Evolutionary conservation across 1,140 invertebrate species (phyloP), one percentile per base, ranked within the genome.

Genomic region (Sitodiplosis mosellana): DNA sequence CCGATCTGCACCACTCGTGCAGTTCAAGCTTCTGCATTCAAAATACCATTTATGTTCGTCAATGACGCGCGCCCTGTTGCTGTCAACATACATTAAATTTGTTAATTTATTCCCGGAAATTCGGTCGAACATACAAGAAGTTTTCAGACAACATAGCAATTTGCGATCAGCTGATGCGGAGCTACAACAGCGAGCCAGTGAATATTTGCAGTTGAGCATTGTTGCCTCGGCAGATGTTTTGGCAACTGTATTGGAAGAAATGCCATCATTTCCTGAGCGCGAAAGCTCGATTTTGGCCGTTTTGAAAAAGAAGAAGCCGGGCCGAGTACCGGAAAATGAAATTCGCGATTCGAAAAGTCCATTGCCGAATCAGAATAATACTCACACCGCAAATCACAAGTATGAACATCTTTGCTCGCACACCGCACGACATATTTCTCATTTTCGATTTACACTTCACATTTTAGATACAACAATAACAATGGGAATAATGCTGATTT

Each of bases 71-170:
- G 94, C 93, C 47, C 71, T 99, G 8, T 68, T 99, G 17, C 73
- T 99, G 20, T 97, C 95, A 19, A 98, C 96, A 1, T 99, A 99
- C 58, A 92, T 99, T 47, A 99, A 99, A 69, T 98, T 99, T 65
- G 86, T 98, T 49, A 99, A 99, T 73, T 72, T 99, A 17, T 99
- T 99, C 69, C 93, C 94, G 27, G 96, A 99, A 74, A 98, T 99
- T 56, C 91, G 95, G 69, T 72, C 71, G 49, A 83, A 92, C 58
- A 95, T 99, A 49, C 93, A 99, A 69, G 88, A 95, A 63, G 90
- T 99, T 47, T 88, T 99, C 56, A 78, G 78, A 55, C 88, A 91
- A 63, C 88, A 99, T 62, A 95, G 90, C 60, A 98, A 99, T 69
- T 70, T 98, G 47, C 76, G 91, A 11, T 97, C 90, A 56, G 87